Percentiles rank a stretch among this genome's conserved stretches.
Evolutionary conservation across 2,888 invertebrate species (phyloP).

Genomic region (Sinelater perroti): DNA sequence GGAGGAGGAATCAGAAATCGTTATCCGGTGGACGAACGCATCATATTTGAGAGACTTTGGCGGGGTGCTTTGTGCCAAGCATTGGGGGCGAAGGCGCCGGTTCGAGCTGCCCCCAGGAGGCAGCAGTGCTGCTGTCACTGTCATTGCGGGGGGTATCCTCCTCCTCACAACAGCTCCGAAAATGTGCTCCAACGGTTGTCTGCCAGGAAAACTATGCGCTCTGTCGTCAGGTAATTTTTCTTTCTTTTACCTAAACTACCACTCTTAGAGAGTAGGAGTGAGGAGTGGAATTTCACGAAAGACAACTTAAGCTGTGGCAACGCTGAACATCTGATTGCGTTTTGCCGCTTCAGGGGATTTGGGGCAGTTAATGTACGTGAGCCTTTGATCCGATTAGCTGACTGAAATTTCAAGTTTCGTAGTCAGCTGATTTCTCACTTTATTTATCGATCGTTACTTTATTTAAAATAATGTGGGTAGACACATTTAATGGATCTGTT

Average conservation of each 20-base stretch:
- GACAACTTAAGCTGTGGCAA: too few relatives aligned
- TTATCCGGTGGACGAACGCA: slow-evolving; percentile 66
- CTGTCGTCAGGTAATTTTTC: slow-evolving; percentile 71
- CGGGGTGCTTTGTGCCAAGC: slow-evolving; percentile 65
- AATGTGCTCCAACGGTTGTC: slow-evolving; percentile 23
- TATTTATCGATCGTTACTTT: too few relatives aligned
- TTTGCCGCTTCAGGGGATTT: slow-evolving; percentile 18
- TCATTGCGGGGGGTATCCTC: slow-evolving; percentile 58
- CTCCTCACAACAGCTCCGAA: slow-evolving; percentile 20
- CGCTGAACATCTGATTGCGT: slow-evolving; percentile 23
- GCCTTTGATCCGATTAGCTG: slow-evolving; percentile 27
- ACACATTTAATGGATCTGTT: too few relatives aligned
- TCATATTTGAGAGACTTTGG: slow-evolving; percentile 78
- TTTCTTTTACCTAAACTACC: neutral
- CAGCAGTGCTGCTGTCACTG: slow-evolving; percentile 60
- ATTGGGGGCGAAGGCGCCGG: slow-evolving; percentile 49
- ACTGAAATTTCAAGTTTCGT: neutral
- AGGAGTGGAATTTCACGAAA: too few relatives aligned
- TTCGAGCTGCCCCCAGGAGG: slow-evolving; percentile 48
- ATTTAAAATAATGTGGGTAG: too few relatives aligned
- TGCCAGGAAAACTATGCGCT: slow-evolving; percentile 68
- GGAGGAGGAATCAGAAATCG: slow-evolving; percentile 55
- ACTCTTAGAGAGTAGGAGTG: too few relatives aligned
- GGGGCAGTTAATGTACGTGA: slow-evolving; percentile 5
- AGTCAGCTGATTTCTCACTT: too few relatives aligned